Conservation (phyloP, 1,140 invertebrate species). For the Kradibia gibbosae region DNA sequence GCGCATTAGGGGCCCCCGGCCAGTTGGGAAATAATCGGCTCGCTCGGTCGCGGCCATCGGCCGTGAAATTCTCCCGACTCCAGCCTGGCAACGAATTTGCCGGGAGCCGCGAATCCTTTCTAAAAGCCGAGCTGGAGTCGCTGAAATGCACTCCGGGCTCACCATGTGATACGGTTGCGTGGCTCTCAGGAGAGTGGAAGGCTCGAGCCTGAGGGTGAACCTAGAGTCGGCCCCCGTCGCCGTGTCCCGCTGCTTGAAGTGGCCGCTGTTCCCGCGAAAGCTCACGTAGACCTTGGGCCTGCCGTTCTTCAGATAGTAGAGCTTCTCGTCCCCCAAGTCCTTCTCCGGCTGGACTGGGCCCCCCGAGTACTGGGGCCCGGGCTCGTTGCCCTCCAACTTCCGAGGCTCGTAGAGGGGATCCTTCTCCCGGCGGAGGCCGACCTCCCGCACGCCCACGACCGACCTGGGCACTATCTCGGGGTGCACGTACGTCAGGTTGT, state of each 20-base stretch:
- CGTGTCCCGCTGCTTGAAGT: conserved; percentile 54
- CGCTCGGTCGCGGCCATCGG: no score
- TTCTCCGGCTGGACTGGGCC: conserved; percentile 46
- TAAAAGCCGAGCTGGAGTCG: neutral
- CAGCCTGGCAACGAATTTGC: neutral
- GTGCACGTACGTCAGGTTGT: conserved; percentile 54
- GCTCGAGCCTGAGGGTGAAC: conserved; percentile 52
- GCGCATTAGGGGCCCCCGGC: no score
- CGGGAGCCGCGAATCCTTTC: neutral
- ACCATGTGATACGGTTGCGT: conserved; percentile 51
- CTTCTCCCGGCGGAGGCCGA: conserved; percentile 52
- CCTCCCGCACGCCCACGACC: conserved; percentile 62
- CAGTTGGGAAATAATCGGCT: no score
- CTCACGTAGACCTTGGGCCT: conserved; percentile 65
- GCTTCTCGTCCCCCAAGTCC: conserved; percentile 57
- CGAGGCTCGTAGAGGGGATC: conserved; percentile 51
- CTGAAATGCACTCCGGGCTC: conserved; percentile 23
- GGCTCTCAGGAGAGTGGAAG: conserved; percentile 51
- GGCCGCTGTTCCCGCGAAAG: conserved; percentile 60
- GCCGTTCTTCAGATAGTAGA: conserved; percentile 64
- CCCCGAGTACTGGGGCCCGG: neutral
- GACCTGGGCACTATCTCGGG: conserved; percentile 64
- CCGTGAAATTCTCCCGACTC: neutral
- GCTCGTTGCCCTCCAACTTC: conserved; percentile 18
- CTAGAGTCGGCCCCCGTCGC: conserved; percentile 20